These are phyloP conservation scores for Gymnobelideus leadbeateri DNA, from an alignment of 2,113 vertebrate species.

Conservation along the genomic window DNA sequence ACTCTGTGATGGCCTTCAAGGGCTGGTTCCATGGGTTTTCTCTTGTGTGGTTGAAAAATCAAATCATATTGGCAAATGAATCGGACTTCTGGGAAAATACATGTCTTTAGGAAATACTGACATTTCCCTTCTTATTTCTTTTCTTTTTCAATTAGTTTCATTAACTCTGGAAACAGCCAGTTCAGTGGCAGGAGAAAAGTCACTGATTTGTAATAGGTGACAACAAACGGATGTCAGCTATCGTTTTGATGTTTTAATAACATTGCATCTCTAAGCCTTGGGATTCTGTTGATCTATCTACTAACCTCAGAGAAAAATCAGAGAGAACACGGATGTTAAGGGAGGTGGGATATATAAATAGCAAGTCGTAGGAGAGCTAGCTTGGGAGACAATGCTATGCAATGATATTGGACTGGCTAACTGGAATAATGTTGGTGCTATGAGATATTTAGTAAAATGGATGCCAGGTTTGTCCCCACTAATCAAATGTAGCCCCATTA, in stretches of 20 bases:
- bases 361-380: not conserved
- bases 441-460: slow-evolving; percentile 42
- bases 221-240: not conserved
- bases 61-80: not conserved
- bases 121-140: not conserved
- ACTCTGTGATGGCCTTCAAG: not conserved
- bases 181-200: not conserved
- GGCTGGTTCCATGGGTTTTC: not conserved
- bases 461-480: slow-evolving; percentile 15
- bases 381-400: not conserved
- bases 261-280: not conserved
- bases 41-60: accelerated
- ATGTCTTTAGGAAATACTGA: not conserved
- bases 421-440: too few species aligned
- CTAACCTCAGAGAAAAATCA: too few species aligned
- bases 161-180: not conserved
- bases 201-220: not conserved
- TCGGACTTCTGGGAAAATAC: not conserved
- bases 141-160: slow-evolving; percentile 3
- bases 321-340: not conserved
- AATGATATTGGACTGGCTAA: too few species aligned
- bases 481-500: slow-evolving; percentile 33
- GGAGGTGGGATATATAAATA: not conserved
- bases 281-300: not conserved
- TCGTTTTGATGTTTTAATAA: too few species aligned